Base-by-base conservation (phyloP, 2,888 invertebrate species). In the Diarsia dahlii region DNA sequence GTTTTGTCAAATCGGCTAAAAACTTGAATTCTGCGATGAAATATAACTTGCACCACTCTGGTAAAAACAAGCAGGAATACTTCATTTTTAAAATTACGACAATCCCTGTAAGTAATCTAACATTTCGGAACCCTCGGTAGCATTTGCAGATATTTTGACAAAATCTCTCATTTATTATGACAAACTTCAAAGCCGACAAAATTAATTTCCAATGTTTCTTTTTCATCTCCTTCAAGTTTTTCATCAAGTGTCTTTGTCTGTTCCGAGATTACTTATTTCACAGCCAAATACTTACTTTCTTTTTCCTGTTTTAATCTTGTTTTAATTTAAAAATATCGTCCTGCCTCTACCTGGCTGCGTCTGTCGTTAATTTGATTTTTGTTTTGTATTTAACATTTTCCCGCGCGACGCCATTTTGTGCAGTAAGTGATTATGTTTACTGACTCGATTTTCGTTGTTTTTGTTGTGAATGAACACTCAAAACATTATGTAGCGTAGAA, bases 211-310 rank as follows among this genome's bases (percentile, higher is more conserved):
- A 85, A 86, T 87, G 86, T 86, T 87, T 85, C 84, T 85, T 89
- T 90, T 89, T 84, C 79, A 88, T 90, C 84, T 88, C 78, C 63
- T 69, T 74, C 76, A 82, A 81, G 74, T 85, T 87, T 88, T 84
- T 85, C 81, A 85, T 89, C 85, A 87, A 86, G 84, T 88, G 81
- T 85, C 82, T 89, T 87, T 87, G 85, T 90, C 88, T 90, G 89
- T 79, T 67, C 74, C 62, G 71, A 81, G 88, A 90, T 90, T 90
- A 89, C 89, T 90, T 89, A 89, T 89, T 90, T 89, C 87, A 82
- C 87, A 89, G 89, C 84, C 82, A 84, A 85, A 84, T 84, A 79
- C 68, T 23, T 82, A 78, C 75, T 71, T 82, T 82, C 78, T 65
- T 84, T 81, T 87, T 82, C 74, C 70, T 80, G 76, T 78, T 87